These are phyloP conservation scores for Sphyrna mokarran DNA, from an alignment of 2,113 vertebrate genomes.

Conservation along the genomic window DNA sequence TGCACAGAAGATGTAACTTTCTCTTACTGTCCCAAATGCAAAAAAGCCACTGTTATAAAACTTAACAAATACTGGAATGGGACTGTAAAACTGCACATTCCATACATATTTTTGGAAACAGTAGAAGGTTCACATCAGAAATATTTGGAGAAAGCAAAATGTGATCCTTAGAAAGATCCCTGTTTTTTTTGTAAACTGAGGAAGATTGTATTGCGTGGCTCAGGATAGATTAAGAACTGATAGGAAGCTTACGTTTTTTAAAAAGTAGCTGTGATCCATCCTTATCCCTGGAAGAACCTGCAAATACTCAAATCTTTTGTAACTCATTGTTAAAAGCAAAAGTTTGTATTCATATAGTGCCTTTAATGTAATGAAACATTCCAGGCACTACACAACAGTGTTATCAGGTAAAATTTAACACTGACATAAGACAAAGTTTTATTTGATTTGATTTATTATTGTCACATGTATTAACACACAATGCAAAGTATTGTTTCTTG, in stretches of 20 bases:
- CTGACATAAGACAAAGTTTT: neutral
- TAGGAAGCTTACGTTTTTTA: neutral
- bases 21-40: neutral
- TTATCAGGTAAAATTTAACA: neutral
- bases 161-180: constrained; percentile 9
- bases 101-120: neutral
- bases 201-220: neutral
- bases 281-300: neutral
- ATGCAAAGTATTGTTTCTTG: no score
- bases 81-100: neutral
- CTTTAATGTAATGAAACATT: neutral
- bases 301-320: no score
- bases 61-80: constrained; percentile 12
- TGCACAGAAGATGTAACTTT: neutral
- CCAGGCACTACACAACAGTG: neutral
- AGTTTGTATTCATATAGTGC: no score
- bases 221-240: neutral
- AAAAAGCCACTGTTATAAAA: neutral
- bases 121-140: neutral
- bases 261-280: neutral
- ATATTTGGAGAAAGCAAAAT: constrained; percentile 18
- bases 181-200: constrained; percentile 1
- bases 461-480: no score
- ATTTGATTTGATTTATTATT: no score
- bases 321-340: no score